Conservation (phyloP, 2,113 vertebrate species). For the Thamnophis sirtalis region DNA sequence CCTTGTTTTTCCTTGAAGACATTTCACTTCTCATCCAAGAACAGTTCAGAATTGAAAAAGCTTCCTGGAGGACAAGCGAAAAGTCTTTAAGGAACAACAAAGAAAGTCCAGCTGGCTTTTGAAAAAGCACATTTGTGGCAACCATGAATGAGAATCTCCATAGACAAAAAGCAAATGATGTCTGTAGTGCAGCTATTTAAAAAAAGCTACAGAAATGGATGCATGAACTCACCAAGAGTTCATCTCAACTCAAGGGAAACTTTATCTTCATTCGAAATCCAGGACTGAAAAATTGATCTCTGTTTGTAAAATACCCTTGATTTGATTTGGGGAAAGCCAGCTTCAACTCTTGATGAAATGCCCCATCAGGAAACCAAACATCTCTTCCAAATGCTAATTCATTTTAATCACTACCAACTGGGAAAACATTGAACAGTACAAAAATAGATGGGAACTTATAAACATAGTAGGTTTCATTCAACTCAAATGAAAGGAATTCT, state of each 20-base stretch:
- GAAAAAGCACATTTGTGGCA: background rate
- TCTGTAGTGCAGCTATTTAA: background rate
- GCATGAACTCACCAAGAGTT: background rate
- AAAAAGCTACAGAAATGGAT: background rate
- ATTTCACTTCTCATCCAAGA: too few species aligned
- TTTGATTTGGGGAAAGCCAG: background rate
- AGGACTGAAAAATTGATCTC: background rate
- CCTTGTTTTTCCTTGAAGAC: background rate
- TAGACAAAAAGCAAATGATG: background rate
- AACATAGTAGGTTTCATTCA: background rate
- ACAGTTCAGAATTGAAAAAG: too few species aligned
- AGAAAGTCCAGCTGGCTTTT: background rate
- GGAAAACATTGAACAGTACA: background rate
- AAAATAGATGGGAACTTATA: background rate
- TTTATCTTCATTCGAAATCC: background rate
- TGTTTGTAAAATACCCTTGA: background rate
- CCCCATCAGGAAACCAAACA: background rate
- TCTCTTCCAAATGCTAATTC: background rate
- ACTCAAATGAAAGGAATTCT: background rate
- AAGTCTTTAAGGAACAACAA: background rate
- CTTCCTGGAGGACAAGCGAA: background rate
- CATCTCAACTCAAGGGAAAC: background rate
- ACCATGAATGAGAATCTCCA: background rate
- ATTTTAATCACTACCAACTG: background rate
- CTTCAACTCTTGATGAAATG: background rate